Evolutionary conservation across 53 echinoderm and acorn worm genomes (phyloP), one percentile per base, ranked within the genome.

Genomic region (Temnopleurus reevesii): DNA sequence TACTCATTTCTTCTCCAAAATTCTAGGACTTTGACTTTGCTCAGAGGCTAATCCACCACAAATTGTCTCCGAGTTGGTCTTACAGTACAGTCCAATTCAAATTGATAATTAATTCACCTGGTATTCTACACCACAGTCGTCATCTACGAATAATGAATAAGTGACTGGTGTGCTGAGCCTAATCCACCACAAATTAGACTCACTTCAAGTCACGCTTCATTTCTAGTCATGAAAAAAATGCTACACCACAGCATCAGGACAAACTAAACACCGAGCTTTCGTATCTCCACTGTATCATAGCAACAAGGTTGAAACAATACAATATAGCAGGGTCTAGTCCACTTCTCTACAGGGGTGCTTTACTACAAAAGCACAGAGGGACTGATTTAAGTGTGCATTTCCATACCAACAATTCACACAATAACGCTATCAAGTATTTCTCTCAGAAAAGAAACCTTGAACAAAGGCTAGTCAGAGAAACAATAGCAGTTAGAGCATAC

Each of bases 101-200:
- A 83, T 55, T 35, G 30, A 33, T 54, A 15, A 28, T 79, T 49
- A 15, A 79, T 49, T 47, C 49, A 79, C 29, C 49, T 47, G 79
- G 79, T 79, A 79, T 46, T 15, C 26, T 79, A 79, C 79, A 79
- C 85, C 41, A 85, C 60, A 59, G 60, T 85, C 25, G 25, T 83
- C 57, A n/a, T 31, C 83, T 83, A 81, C 33, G 18, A 36, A 55
- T 24, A 18, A 36, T n/a, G 60, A 59, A 45, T 12, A 85, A 45
- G 85, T 45, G 59, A 45, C 85, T 85, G 85, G 85, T 21, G 12
- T 2, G 27, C 8, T 23, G 38, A 85, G 85, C 57, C 85, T 60
- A 59, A 85, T 44, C 85, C 85, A 85, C 85, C 85, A 85, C 85
- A 46, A 83, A 17, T 83, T 83, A 83, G 83, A 10, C 83, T 83